phyloP scores from a whole-genome alignment of 2,113 vertebrate genomes.

The Hydrolagus affinis region DNA sequence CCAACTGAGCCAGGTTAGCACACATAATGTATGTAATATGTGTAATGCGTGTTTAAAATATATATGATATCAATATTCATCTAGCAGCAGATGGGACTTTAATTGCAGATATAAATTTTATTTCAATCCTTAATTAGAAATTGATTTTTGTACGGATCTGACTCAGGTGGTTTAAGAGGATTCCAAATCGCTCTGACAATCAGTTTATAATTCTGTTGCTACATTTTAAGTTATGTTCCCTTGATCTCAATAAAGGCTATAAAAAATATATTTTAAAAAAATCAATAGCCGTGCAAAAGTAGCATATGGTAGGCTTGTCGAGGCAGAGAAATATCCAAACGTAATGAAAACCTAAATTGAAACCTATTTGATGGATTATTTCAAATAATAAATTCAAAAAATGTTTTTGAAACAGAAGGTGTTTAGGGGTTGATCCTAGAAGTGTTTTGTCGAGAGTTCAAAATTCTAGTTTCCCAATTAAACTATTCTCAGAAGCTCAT shows the following conservation, averaged over 20 bases:
- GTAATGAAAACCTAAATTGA: neutral
- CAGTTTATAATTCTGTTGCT: neutral
- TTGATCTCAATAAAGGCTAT: neutral
- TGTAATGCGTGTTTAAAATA: neutral
- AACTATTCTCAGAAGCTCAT: too few species aligned
- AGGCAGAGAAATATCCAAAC: neutral
- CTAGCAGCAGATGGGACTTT: neutral
- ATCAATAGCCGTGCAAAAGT: neutral
- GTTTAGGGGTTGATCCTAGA: neutral
- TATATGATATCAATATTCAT: neutral
- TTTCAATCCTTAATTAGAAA: slow-evolving; percentile 19
- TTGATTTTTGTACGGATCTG: neutral
- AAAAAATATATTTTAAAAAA: neutral
- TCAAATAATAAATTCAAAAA: neutral
- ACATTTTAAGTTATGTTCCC: neutral
- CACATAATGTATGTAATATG: too few species aligned
- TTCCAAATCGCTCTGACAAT: neutral
- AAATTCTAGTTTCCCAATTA: neutral
- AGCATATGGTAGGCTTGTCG: neutral
- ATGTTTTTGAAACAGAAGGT: neutral
- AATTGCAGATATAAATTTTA: slow-evolving; percentile 9
- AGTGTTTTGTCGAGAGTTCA: neutral
- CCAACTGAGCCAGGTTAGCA: too few species aligned
- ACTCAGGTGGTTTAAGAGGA: neutral
- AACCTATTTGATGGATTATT: neutral